Evolutionary conservation across 2,888 invertebrate species (phyloP).

Genomic region (Actias luna): DNA sequence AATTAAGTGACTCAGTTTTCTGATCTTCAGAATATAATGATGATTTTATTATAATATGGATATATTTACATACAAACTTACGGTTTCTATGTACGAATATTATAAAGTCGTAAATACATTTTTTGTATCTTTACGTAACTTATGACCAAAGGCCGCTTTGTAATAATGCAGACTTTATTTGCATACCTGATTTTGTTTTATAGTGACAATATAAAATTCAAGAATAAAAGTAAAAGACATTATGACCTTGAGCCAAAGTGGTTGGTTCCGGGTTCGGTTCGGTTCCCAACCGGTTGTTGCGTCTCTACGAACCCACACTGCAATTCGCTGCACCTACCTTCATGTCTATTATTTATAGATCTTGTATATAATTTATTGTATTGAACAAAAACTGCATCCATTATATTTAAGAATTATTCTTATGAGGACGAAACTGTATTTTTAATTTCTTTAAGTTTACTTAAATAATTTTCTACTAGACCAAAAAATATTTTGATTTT

Average conservation of each 20-base stretch:
- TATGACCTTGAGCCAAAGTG: slow-evolving; percentile 65
- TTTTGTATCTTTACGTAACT: slow-evolving; percentile 28
- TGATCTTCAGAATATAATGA: not conserved
- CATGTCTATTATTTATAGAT: not conserved
- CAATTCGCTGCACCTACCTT: slow-evolving; percentile 35
- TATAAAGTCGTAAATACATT: not conserved
- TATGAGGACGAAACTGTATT: not conserved
- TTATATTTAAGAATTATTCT: not conserved
- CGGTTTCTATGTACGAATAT: not conserved
- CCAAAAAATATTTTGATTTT: too few relatives aligned
- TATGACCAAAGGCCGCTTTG: slow-evolving; percentile 18
- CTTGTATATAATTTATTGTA: slow-evolving; percentile 4
- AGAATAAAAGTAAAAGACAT: slow-evolving; percentile 61
- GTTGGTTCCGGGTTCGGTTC: slow-evolving; percentile 71
- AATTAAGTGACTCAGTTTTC: not conserved
- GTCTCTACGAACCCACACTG: slow-evolving; percentile 34
- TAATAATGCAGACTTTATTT: slow-evolving; percentile 30
- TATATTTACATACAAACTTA: not conserved
- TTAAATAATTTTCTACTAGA: not conserved
- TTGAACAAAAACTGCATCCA: not conserved
- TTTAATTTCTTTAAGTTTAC: not conserved
- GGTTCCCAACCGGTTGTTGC: slow-evolving; percentile 58
- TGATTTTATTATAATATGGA: not conserved
- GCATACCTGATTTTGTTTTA: slow-evolving; percentile 32
- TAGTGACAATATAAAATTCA: slow-evolving; percentile 37